Base-by-base conservation (phyloP, 1,140 invertebrate species). In the Gryllus bimaculatus region DNA sequence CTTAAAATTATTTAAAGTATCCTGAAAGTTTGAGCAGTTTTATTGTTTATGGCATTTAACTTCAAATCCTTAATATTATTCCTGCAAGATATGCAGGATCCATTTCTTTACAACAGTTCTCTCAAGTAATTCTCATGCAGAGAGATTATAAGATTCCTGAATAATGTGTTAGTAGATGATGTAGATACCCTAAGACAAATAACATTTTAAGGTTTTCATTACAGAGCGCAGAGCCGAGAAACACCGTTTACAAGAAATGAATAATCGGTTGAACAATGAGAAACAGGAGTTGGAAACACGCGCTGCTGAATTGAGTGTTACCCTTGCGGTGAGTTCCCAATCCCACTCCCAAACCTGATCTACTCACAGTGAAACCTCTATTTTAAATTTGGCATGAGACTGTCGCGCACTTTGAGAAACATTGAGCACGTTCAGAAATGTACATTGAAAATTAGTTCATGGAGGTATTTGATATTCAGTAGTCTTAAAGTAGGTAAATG, bases 201-300 rank as follows among this genome's bases (percentile, higher is more conserved):
- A 66, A 66, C 54, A 66, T 66, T 66, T 66, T 66, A 66, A 66
- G 54, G 54, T 66, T 66, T 18, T 66, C 54, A 66, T 66, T 66
- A 18, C 54, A 66, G 54, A 66, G 10, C 54, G 54, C 54, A 66
- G 54, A 66, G 54, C 54, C 10, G 54, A 66, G 54, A 66, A 66
- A 66, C 54, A 66, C 18, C 54, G 54, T 10, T 66, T 66, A 66
- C 54, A 66, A 66, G 54, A 66, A 66, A 10, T 66, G 54, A 66
- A 66, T 66, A 66, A 18, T 18, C 10, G 18, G 18, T 66, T 66
- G 54, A 66, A 66, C 54, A 10, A 18, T 66, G 54, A 66, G 54
- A 66, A 66, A 66, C 54, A 66, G 18, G 10, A 13, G 10, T 66
- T 66, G 54, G 54, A 66, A 66, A 66, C 54, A 2, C 54, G 54